These are phyloP conservation scores for Chamaea fasciata DNA, from an alignment of 2,113 vertebrate genomes.

Conservation along the genomic window DNA sequence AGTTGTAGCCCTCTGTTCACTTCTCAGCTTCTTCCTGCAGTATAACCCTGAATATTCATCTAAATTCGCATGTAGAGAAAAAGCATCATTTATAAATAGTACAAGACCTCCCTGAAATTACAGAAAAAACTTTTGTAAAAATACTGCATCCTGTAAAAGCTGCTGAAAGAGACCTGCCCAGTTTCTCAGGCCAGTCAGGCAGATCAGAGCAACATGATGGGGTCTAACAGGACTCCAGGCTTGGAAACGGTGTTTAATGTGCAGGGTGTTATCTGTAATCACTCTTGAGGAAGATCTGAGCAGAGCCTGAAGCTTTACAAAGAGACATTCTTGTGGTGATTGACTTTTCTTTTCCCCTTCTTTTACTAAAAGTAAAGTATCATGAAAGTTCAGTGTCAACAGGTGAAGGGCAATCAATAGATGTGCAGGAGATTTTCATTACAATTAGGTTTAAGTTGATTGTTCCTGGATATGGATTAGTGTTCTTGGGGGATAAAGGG, in stretches of 20 bases:
- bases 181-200: not conserved
- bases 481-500: not conserved
- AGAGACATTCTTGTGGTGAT: not conserved
- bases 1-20: not conserved
- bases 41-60: not conserved
- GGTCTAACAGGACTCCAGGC: not conserved
- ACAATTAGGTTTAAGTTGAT: not conserved
- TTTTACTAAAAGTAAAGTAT: not conserved
- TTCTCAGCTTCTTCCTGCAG: not conserved
- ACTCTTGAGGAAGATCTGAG: not conserved
- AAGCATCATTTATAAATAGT: not conserved
- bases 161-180: not conserved
- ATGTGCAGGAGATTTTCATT: not conserved
- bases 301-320: not conserved
- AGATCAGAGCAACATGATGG: not conserved
- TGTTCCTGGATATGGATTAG: not conserved
- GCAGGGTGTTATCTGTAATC: not conserved
- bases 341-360: not conserved
- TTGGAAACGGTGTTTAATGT: not conserved
- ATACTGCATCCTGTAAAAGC: not conserved
- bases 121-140: not conserved
- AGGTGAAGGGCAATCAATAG: not conserved
- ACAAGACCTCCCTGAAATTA: not conserved
- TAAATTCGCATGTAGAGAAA: not conserved
- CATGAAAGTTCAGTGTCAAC: not conserved